These are phyloP conservation scores for Priapulus caudatus DNA, from an alignment of 2,888 invertebrate genomes.

Conservation along the genomic window DNA sequence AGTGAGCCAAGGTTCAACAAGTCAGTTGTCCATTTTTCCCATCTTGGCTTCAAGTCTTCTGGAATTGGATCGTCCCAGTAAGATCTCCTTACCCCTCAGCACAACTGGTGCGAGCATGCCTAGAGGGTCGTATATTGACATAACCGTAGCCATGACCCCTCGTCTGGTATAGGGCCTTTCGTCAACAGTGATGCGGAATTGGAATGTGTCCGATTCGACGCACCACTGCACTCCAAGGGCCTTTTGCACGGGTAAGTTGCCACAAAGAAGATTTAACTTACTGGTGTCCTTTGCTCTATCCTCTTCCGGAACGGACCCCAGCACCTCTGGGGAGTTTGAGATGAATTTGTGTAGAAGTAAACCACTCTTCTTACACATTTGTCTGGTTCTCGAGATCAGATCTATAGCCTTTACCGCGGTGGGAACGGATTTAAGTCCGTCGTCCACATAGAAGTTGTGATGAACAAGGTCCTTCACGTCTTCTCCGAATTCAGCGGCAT, in stretches of 20 bases:
- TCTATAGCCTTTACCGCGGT: background rate
- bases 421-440: background rate
- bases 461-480: no score
- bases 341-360: background rate
- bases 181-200: background rate
- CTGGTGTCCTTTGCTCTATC: background rate
- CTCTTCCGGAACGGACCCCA: background rate
- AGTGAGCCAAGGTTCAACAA: no score
- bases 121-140: no score
- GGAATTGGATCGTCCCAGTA: background rate
- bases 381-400: background rate
- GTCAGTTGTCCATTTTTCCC: no score
- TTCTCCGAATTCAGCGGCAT: no score
- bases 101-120: no score
- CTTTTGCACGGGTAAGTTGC: background rate
- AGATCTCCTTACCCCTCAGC: no score
- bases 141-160: background rate
- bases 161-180: background rate
- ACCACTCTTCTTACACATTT: background rate
- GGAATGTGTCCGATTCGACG: background rate
- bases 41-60: no score
- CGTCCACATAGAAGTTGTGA: constrained; percentile 3
- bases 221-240: background rate
- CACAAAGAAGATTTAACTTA: background rate
- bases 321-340: background rate